Conservation (phyloP, 92 coral and sea anemone species). For the Blastomussa wellsi region DNA sequence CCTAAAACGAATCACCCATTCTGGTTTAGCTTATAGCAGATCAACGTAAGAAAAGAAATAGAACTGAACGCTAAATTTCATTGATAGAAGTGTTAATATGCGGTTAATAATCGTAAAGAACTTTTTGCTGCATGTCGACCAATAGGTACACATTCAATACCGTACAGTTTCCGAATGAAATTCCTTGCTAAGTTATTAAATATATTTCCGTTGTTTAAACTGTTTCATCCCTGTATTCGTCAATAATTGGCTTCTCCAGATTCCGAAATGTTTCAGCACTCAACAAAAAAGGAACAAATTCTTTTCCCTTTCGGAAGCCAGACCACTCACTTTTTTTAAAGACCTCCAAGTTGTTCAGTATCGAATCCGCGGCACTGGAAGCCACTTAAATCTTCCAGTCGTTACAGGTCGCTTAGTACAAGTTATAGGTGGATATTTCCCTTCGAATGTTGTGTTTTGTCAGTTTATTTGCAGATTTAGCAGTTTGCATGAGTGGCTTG, state of each 20-base stretch:
- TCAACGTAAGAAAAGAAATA: background rate
- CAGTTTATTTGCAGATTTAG: slow-evolving; percentile 1
- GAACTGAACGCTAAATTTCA: background rate
- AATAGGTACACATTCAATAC: background rate
- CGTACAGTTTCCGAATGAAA: background rate
- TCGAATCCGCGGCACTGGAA: background rate
- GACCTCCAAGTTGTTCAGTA: background rate
- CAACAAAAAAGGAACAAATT: background rate
- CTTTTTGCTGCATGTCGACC: background rate
- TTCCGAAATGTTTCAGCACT: background rate
- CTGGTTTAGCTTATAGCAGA: background rate
- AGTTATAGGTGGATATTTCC: background rate
- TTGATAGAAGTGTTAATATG: background rate
- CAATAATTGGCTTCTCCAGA: background rate
- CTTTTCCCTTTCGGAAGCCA: background rate
- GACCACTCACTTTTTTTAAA: background rate
- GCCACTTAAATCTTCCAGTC: background rate
- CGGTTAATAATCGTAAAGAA: background rate
- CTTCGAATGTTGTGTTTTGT: background rate
- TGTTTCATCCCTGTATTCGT: background rate
- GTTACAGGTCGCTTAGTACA: background rate
- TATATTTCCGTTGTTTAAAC: background rate
- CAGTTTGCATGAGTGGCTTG: background rate
- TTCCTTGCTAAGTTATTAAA: background rate
- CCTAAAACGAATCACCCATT: background rate